These are phyloP conservation scores for Haliclona indistincta DNA, from an alignment of 37 sponge, comb jelly and placozoan genomes.

Conservation along the genomic window DNA sequence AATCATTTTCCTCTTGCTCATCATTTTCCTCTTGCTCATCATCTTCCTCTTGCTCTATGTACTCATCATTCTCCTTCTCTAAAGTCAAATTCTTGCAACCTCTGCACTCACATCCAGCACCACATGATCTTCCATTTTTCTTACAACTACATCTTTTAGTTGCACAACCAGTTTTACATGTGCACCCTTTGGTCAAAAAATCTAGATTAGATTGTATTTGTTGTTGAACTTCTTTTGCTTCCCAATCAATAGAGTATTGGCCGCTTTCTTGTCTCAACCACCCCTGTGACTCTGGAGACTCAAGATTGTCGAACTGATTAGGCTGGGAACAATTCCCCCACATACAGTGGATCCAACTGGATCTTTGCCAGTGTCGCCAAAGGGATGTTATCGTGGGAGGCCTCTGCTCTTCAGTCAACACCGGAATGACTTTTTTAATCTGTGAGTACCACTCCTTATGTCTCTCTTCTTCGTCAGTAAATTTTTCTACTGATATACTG, in stretches of 20 bases:
- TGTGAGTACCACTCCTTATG: slow-evolving; percentile 1
- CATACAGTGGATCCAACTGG: slow-evolving; percentile 4
- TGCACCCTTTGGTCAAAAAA: slow-evolving; percentile 16
- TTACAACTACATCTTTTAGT: slow-evolving; percentile 15
- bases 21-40: too few relatives aligned
- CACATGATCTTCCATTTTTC: slow-evolving; percentile 16
- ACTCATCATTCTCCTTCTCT: too few relatives aligned
- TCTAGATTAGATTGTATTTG: not conserved
- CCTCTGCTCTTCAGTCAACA: slow-evolving; percentile 1
- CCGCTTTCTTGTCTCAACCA: not conserved
- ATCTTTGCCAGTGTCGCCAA: slow-evolving; percentile 22
- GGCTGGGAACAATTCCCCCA: not conserved
- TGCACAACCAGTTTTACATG: slow-evolving; percentile 22
- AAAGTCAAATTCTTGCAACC: not conserved
- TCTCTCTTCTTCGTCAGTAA: not conserved
- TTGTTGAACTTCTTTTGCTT: slow-evolving; percentile 2
- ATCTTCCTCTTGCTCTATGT: too few relatives aligned
- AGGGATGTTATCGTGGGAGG: not conserved
- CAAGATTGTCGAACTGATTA: not conserved
- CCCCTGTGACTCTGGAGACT: slow-evolving; percentile 1
- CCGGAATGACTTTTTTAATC: slow-evolving; percentile 3
- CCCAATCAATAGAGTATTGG: slow-evolving; percentile 22
- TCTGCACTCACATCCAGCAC: slow-evolving; percentile 31
- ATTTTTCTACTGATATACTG: not conserved
- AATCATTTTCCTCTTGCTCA: too few relatives aligned